phyloP scores from a whole-genome alignment of 2,888 invertebrate genomes.

The Stenotaenia linearis region DNA sequence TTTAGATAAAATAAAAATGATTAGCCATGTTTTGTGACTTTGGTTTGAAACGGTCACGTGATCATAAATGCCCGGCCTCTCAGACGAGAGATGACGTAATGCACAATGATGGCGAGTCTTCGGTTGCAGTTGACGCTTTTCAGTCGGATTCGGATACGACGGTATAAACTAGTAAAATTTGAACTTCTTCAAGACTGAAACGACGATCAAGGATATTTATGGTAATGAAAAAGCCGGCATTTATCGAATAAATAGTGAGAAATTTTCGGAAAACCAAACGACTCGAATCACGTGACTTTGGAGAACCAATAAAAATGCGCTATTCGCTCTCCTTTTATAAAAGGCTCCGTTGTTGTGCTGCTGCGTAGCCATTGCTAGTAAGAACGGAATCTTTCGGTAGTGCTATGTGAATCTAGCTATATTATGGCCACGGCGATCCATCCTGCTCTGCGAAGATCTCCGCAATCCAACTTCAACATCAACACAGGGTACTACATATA shows the following conservation, averaged over 20 bases:
- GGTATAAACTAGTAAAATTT: background rate
- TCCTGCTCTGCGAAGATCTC: conserved; percentile 50
- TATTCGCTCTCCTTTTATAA: conserved; percentile 27
- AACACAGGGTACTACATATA: conserved; percentile 50
- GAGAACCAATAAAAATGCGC: conserved; percentile 29
- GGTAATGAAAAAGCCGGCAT: background rate
- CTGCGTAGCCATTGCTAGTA: conserved; percentile 34
- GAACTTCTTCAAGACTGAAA: background rate
- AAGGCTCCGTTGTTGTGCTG: conserved; percentile 32
- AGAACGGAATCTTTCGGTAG: conserved; percentile 28
- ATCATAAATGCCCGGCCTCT: background rate
- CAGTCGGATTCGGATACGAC: background rate
- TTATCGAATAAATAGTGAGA: background rate
- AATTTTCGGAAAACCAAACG: conserved; percentile 22
- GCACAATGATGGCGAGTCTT: background rate
- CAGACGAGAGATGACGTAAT: background rate
- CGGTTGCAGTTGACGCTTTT: background rate
- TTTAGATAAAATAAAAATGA: no score
- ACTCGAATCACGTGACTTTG: conserved; percentile 24
- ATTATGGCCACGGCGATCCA: conserved; percentile 53
- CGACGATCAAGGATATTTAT: background rate
- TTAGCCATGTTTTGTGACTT: no score
- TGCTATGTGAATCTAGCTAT: conserved; percentile 44
- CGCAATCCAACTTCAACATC: conserved; percentile 49
- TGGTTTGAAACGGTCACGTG: background rate